These are phyloP conservation scores for Calliopum simillimum DNA, from an alignment of 2,888 invertebrate species.

Conservation along the genomic window DNA sequence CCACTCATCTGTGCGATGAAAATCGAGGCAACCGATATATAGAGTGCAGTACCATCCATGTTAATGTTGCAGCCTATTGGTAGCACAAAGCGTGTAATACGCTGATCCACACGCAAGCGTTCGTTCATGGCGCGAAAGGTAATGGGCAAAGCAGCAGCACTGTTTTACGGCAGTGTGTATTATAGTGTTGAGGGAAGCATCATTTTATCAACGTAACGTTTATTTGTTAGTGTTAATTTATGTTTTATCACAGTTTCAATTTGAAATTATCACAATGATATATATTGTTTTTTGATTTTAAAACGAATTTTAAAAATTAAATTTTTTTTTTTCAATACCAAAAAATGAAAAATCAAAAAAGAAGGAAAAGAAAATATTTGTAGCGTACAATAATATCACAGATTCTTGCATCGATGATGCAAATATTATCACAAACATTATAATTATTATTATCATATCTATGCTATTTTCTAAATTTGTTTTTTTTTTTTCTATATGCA, in stretches of 20 bases:
- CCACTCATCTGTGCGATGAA: slow-evolving; percentile 90
- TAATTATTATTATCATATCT: not conserved
- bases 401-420: slow-evolving; percentile 18
- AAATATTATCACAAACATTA: slow-evolving; percentile 19
- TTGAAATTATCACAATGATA: slow-evolving; percentile 33
- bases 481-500: slow-evolving; percentile 50
- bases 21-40: slow-evolving; percentile 87
- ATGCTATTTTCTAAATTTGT: not conserved
- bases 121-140: slow-evolving; percentile 90
- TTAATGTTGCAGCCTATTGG: slow-evolving; percentile 94
- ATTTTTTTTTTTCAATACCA: slow-evolving; percentile 43
- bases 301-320: slow-evolving; percentile 33
- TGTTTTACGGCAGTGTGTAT: slow-evolving; percentile 57
- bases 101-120: slow-evolving; percentile 81
- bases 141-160: slow-evolving; percentile 89
- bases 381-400: slow-evolving; percentile 50
- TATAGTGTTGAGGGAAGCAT: not conserved
- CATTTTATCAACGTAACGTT: slow-evolving; percentile 19
- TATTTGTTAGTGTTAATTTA: slow-evolving; percentile 40
- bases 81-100: slow-evolving; percentile 87
- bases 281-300: slow-evolving; percentile 40
- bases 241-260: slow-evolving; percentile 42
- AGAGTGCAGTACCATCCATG: slow-evolving; percentile 92
- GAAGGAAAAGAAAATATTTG: slow-evolving; percentile 59
- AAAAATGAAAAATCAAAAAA: slow-evolving; percentile 55